Conservation (phyloP, 92 coral and sea anemone species). For the Desmophyllum pertusum region DNA sequence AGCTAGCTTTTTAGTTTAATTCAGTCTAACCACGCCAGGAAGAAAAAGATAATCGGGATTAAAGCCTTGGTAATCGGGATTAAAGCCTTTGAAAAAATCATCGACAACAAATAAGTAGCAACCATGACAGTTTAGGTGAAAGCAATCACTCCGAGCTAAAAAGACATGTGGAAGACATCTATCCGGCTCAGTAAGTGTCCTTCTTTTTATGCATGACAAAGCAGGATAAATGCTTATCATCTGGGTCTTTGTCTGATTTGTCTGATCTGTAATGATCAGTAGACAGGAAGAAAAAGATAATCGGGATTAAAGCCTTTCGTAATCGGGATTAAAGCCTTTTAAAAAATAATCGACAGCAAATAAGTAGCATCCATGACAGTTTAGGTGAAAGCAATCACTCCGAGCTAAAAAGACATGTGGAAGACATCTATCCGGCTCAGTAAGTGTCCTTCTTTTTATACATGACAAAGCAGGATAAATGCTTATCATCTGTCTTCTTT, state of each 20-base stretch:
- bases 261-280: too few relatives aligned
- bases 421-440: not conserved
- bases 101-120: too few relatives aligned
- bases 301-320: too few relatives aligned
- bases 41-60: too few relatives aligned
- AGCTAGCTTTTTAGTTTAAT: not conserved
- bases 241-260: too few relatives aligned
- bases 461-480: not conserved
- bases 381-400: not conserved
- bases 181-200: not conserved
- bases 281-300: not conserved
- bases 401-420: not conserved
- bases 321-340: too few relatives aligned
- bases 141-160: not conserved
- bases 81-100: too few relatives aligned
- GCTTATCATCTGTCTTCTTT: not conserved
- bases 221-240: not conserved
- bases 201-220: not conserved
- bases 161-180: not conserved
- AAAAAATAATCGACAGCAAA: too few relatives aligned
- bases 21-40: not conserved
- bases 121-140: too few relatives aligned
- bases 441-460: not conserved
- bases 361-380: too few relatives aligned
- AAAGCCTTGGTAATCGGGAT: too few relatives aligned